phyloP scores from a whole-genome alignment of 1,140 invertebrate genomes.

The Stegodyphus dumicola region DNA sequence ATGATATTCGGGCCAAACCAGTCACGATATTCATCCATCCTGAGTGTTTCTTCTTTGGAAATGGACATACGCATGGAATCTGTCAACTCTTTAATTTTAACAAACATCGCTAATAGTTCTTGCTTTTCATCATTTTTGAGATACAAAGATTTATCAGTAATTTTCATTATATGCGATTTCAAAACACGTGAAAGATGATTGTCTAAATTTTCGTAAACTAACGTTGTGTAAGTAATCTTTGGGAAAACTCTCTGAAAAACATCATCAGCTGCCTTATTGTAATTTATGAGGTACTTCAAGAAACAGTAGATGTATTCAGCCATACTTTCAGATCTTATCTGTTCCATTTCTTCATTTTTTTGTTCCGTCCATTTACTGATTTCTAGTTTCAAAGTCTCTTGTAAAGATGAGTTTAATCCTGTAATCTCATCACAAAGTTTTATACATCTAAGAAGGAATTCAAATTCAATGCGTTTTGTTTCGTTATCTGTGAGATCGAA shows the following conservation, averaged over 20 bases:
- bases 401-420: not conserved
- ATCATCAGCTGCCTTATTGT: slow-evolving; percentile 11
- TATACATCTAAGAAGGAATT: slow-evolving; percentile 23
- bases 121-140: not conserved
- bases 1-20: slow-evolving; percentile 23
- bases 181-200: not conserved
- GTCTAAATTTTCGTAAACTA: slow-evolving; percentile 7
- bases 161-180: not conserved
- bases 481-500: slow-evolving; percentile 11
- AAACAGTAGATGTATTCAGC: not conserved
- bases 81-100: not conserved
- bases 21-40: not conserved
- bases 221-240: slow-evolving; percentile 1
- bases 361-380: not conserved
- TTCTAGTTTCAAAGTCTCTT: slow-evolving; percentile 8
- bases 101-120: not conserved
- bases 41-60: not conserved
- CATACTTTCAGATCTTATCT: not conserved
- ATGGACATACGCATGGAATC: not conserved
- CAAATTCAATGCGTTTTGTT: not conserved
- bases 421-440: slow-evolving; percentile 1
- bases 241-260: slow-evolving; percentile 1
- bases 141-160: slow-evolving; percentile 7
- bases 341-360: slow-evolving; percentile 1
- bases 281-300: slow-evolving; percentile 1